Evolutionary conservation across 2,113 vertebrate genomes (phyloP), one percentile per base, ranked within the genome.

Genomic region (Neolamprologus sp.): DNA sequence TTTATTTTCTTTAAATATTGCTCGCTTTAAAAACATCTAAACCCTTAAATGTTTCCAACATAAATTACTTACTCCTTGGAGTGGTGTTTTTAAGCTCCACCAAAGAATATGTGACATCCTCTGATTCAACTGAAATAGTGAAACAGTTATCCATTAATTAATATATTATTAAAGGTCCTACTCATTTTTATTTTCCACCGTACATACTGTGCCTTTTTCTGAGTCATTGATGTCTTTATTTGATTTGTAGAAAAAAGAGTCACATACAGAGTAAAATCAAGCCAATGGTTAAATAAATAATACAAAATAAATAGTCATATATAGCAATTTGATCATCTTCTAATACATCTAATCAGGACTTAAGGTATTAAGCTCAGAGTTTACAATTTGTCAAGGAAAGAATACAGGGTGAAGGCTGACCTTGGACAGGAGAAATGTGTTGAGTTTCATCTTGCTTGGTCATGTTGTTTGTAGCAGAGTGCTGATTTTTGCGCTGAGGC

Each of bases 201-300:
- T 35, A 65, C 19, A 19, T 65, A 65, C 60, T 65, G 60, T 12
- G 28, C 57, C 23, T 35, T 54, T 19, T 55, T 21, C 26, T 26
- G 11, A 0, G 13, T 33, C 37, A 21, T 37, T 40, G 4, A 55
- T 55, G 11, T 9, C 60, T 33, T 3, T 57, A 0, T 0, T 19
- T 37, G 51, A 71, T 21, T 55, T 55, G 54, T 55, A 55, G 54
- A 55, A 55, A 55, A 55, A 55, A 7, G 54, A 13, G 2, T 88
- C 28, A 30, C n/a, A 60, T 84, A 1, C 28, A 79, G 12, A 13
- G 35, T 13, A 3, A n/a, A 65, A 35, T 7, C 60, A 37, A 37
- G 30, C 5, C 26, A 60, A 30, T 60, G 57, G 13, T 17, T 30
- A 30, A 60, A 30, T 60, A 30, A 30, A 17, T 60, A 60, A 60